Evolutionary conservation across 2,113 vertebrate genomes (phyloP), one percentile per base, ranked within the genome.

Genomic region (Aramus guarauna): DNA sequence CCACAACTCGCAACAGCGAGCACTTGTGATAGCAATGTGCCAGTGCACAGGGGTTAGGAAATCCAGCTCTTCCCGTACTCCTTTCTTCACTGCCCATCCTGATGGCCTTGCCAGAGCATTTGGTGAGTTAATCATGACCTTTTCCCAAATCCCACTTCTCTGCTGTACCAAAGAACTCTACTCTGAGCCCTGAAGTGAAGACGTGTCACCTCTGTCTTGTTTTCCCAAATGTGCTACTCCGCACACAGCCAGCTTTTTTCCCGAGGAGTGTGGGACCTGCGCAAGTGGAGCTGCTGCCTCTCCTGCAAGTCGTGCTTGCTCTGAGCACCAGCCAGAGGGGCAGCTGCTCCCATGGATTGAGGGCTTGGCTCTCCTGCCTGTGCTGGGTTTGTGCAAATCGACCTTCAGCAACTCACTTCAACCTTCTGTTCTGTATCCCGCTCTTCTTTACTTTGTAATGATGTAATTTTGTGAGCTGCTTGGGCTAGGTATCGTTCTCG

Each of bases 401-500:
- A 95, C 94, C 91, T 96, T 95, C 80, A 91, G 52, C 43, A 75
- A 47, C 34, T 78, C 15, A 1, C 41, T 95, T 92, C 84, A 96
- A 95, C 83, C 93, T 96, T 94, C 79, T 89, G 55, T 36, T 95
- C 43, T 64, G 48, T 34, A 34, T 36, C 10, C 45, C 23, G 30
- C 58, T 69, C 72, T 82, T 69, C 45, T 59, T 12, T 39, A 4
- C 69, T 87, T 78, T 1, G 4, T 41, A 45, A 69, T 50, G 62
- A 27, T 90, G 74, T 79, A 90, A 91, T 83, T 95, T 79, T 73
- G 81, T 73, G 82, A 95, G 66, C 84, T 95, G 77, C 53, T 88
- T 58, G 94, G 77, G 62, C 77, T 76, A 39, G 78, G 84, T 79
- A 45, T 85, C 24, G 3, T 76, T 94, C 92, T 90, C 6, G 3